A percentile compares a stretch with the other conserved stretches of the same genome.
These are phyloP conservation scores for Dinoponera quadriceps DNA, from an alignment of 1,140 invertebrate genomes.

Conservation along the genomic window DNA sequence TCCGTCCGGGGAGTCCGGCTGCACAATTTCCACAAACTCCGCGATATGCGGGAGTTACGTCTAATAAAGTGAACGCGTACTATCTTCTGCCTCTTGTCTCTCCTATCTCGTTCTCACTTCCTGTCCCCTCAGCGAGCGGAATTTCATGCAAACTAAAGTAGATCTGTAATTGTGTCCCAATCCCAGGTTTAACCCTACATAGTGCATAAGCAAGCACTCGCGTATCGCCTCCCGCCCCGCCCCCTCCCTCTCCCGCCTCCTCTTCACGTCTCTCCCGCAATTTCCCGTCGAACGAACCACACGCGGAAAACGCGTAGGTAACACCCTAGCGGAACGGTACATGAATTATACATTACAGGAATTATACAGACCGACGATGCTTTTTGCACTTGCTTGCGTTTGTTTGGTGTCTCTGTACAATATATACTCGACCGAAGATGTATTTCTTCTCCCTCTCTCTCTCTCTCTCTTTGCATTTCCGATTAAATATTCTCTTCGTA, in stretches of 20 bases:
- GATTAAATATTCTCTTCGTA: no score
- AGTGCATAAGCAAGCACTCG: neutral
- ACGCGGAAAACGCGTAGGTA: neutral
- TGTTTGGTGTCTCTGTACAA: no score
- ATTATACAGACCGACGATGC: no score
- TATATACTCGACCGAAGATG: no score
- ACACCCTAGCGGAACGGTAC: no score
- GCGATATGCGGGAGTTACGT: conserved; percentile 37
- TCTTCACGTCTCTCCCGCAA: neutral
- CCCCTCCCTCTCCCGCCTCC: no score
- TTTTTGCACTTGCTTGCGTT: no score
- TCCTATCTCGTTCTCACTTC: neutral
- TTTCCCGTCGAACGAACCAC: neutral
- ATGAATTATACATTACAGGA: no score
- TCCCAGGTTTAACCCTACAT: conserved; percentile 1
- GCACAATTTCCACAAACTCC: conserved; percentile 18
- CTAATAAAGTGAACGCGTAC: conserved; percentile 39
- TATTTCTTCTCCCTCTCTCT: no score
- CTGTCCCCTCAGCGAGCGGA: neutral
- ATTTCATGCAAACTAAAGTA: conserved; percentile 45
- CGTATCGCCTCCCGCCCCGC: neutral
- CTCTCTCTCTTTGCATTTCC: no score
- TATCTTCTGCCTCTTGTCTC: neutral
- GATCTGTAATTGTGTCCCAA: conserved; percentile 39
- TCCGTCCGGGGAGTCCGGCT: neutral